Percentiles rank a stretch among this genome's conserved stretches.
phyloP scores from a whole-genome alignment of 2,797 vertebrate species.

The Eremophila alpestris region DNA sequence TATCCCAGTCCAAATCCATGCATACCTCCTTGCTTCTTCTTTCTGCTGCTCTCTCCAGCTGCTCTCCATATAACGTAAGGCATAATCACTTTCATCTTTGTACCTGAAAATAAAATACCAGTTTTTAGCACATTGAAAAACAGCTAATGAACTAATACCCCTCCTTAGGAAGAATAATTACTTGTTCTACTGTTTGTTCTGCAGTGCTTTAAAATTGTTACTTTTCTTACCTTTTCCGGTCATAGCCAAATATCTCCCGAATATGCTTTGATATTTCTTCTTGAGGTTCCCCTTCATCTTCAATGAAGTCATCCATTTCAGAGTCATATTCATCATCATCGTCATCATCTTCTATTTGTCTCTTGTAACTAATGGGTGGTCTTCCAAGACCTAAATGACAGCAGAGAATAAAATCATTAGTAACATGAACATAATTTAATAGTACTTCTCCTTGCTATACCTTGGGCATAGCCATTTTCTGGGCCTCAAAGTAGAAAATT shows the following conservation, averaged over 20 bases:
- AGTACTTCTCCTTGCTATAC: background rate
- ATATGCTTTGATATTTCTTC: constrained; percentile 96
- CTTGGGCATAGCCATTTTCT: background rate
- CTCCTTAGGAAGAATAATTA: background rate
- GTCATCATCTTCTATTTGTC: constrained; percentile 85
- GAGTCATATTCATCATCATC: constrained; percentile 94
- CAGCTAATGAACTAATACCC: background rate
- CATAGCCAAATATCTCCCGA: constrained; percentile 96
- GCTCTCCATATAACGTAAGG: constrained; percentile 97
- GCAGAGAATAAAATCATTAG: background rate
- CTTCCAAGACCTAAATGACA: constrained; percentile 75
- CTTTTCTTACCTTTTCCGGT: constrained; percentile 83
- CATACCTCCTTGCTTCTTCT: constrained; percentile 94
- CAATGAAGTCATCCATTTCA: constrained; percentile 99
- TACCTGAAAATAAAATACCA: constrained; percentile 79
- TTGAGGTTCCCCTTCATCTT: constrained; percentile 87
- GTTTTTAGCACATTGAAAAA: background rate
- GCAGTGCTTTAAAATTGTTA: background rate
- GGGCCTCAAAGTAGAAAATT: background rate
- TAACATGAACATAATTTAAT: background rate
- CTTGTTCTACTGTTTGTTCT: background rate
- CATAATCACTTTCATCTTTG: constrained; percentile 97
- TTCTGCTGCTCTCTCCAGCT: constrained; percentile 96
- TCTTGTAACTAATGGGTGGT: constrained; percentile 88
- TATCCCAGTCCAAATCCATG: background rate